Conservation (phyloP, 2,113 vertebrate genomes). For the Eurystomus gularis region DNA sequence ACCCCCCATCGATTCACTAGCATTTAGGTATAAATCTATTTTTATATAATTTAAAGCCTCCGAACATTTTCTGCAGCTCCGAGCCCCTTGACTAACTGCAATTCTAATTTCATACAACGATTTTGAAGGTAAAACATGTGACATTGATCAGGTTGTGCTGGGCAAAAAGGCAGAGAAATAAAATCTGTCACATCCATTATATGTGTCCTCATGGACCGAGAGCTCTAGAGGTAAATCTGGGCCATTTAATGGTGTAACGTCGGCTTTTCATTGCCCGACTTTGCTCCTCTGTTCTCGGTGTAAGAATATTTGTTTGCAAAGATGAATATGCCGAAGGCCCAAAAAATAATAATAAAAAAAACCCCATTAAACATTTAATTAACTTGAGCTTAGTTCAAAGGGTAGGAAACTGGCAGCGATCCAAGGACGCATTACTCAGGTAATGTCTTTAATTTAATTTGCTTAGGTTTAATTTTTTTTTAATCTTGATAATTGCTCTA, state of each 20-base stretch:
- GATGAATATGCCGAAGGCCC: constrained; percentile 54
- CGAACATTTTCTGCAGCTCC: rapidly evolving
- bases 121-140: not conserved
- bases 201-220: not conserved
- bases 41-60: not conserved
- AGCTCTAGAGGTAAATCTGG: not conserved
- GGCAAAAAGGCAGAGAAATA: not conserved
- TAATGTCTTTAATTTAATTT: constrained; percentile 77
- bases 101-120: not conserved
- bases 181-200: not conserved
- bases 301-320: constrained; percentile 42
- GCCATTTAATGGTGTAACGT: not conserved
- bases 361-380: constrained; percentile 73
- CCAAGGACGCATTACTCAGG: constrained; percentile 69
- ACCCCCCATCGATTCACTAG: not conserved
- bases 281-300: not conserved
- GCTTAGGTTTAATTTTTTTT: constrained; percentile 66
- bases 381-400: constrained; percentile 79
- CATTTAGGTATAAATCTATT: not conserved
- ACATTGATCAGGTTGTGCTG: not conserved
- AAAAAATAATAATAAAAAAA: constrained; percentile 18
- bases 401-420: constrained; percentile 81
- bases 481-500: constrained; percentile 75
- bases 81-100: not conserved
- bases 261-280: not conserved